Evolutionary conservation across 2,888 invertebrate species (phyloP).

Genomic region (Chaitophorus viminalis): DNA sequence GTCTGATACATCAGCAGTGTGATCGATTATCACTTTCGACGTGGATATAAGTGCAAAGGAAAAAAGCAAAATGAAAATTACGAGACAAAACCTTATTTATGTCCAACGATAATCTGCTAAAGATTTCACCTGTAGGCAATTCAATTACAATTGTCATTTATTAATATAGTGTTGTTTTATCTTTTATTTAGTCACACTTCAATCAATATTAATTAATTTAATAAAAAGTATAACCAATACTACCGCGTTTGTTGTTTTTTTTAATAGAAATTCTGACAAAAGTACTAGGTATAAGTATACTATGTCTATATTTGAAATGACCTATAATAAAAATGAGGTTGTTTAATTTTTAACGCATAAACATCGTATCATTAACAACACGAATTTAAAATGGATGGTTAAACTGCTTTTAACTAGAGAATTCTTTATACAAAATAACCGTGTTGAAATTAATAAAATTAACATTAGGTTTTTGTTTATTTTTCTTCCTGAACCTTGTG

Average conservation of each 20-base stretch:
- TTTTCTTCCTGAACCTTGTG: neutral
- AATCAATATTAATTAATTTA: neutral
- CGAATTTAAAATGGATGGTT: neutral
- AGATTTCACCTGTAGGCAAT: conserved; percentile 9
- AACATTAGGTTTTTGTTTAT: neutral
- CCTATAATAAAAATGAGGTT: neutral
- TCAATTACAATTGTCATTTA: neutral
- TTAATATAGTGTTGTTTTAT: neutral
- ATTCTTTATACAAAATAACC: neutral
- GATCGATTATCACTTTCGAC: conserved; percentile 43
- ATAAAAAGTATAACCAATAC: neutral
- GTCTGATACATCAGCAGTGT: neutral
- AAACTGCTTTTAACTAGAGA: neutral
- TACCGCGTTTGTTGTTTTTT: neutral
- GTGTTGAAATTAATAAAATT: neutral
- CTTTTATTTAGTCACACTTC: neutral
- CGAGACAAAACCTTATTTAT: conserved; percentile 3
- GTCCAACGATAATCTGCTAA: neutral
- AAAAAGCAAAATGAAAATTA: neutral
- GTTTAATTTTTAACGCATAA: neutral
- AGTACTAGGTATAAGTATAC: neutral
- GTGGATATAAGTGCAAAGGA: neutral
- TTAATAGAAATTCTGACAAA: neutral
- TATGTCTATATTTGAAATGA: neutral
- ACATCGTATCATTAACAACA: neutral